Evolutionary conservation across 2,797 vertebrate species (phyloP).

Genomic region (Taeniopygia guttata): DNA sequence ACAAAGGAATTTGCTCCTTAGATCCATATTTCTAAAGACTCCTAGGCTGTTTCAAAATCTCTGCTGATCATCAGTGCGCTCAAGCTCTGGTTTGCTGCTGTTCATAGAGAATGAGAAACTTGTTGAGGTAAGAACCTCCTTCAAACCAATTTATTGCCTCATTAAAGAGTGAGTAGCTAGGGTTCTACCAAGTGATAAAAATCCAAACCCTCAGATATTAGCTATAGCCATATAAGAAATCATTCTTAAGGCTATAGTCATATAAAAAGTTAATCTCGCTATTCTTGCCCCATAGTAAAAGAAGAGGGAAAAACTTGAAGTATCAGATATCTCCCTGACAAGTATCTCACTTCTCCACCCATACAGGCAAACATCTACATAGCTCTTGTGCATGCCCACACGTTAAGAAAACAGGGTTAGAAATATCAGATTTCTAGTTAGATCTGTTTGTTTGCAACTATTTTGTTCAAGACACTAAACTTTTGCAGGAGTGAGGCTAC

Average conservation of each 20-base stretch:
- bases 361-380: not conserved
- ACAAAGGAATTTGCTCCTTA: not conserved
- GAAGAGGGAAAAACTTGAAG: not conserved
- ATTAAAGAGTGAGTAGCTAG: not conserved
- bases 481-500: not conserved
- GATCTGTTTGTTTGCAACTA: not conserved
- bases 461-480: not conserved
- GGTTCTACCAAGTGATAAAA: not conserved
- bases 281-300: not conserved
- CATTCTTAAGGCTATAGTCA: not conserved
- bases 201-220: not conserved
- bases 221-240: not conserved
- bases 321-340: not conserved
- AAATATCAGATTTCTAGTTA: not conserved
- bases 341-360: not conserved
- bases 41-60: not conserved
- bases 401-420: not conserved
- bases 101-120: not conserved
- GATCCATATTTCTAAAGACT: not conserved
- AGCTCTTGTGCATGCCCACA: rapidly evolving
- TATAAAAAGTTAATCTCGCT: not conserved
- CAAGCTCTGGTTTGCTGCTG: not conserved
- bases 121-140: not conserved
- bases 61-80: not conserved
- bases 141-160: not conserved